Base-by-base conservation (phyloP, 2,797 vertebrate genomes). In the Syncerus caffer region DNA sequence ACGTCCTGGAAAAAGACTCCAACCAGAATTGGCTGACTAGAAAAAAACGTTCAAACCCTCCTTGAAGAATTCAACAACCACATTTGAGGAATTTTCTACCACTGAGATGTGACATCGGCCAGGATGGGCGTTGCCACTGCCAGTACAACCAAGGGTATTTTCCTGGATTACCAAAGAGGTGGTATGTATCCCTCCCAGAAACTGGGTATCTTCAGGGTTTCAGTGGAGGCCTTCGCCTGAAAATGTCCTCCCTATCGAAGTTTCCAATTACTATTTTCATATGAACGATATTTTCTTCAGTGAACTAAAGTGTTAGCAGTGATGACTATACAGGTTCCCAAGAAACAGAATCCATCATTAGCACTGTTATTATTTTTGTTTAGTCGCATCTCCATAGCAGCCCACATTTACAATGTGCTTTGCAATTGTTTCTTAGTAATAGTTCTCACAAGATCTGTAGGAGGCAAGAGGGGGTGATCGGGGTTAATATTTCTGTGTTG, bases 131-230 rank as follows among this genome's bases (percentile, higher is more conserved):
- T 95, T 62, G 45, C 58, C 82, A 53, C 58, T 78, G 74, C 83
- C 6, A 67, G 79, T 84, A 21, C 90, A 93, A 86, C 9, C 71
- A 55, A 58, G 13, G 42, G 93, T 93, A 84, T 55, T 96, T 97
- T 98, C 96, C 96, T 82, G 57, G 74, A 96, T 98, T 98, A 93
- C 96, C 84, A 96, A 96, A 98, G 93, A 96, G 45, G 53, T 21
- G 23, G 38, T 74, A 19, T 58, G 67, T 12, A 80, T 74, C 76
- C 64, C 60, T 92, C 71, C 67, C 78, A 57, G 96, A 84, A 97
- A 82, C 85, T 79, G 89, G 31, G 25, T 19, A 38, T 60, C 89
- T 47, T 25, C 14, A 38, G 19, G 17, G 62, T n/a, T 78, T 95
- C 45, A 13, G 21, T 25, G 7, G 76, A 29, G 51, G 34, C 64